These are phyloP conservation scores for Petrophora chlorosata DNA, from an alignment of 2,888 invertebrate species.

Conservation along the genomic window DNA sequence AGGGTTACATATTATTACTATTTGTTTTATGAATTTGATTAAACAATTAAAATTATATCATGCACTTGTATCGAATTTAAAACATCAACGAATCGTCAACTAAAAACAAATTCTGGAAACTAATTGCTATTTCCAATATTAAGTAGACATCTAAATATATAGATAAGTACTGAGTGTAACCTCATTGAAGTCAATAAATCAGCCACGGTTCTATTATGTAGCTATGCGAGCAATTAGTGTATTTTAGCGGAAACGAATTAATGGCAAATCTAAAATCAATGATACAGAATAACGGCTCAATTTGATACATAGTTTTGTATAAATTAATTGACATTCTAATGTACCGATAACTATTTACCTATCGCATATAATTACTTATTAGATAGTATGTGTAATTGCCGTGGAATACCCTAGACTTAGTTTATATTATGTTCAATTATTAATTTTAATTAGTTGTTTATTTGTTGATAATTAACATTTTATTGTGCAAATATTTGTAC, in stretches of 20 bases:
- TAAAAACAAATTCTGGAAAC: too few species aligned
- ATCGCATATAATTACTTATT: constrained; percentile 12
- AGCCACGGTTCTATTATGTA: constrained; percentile 5
- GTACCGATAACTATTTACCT: constrained; percentile 7
- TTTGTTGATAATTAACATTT: constrained; percentile 23
- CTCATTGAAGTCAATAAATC: constrained; percentile 8
- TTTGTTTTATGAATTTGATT: too few species aligned
- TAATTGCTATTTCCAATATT: too few species aligned
- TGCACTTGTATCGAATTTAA: too few species aligned
- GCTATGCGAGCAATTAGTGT: constrained; percentile 20
- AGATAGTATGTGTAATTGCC: constrained; percentile 41
- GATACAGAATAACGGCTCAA: constrained; percentile 24
- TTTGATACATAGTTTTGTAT: constrained; percentile 36
- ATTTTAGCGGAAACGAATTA: constrained; percentile 25
- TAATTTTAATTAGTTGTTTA: constrained; percentile 42
- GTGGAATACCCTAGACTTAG: constrained; percentile 40
- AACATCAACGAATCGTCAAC: too few species aligned
- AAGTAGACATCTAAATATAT: background rate
- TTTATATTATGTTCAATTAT: constrained; percentile 18
- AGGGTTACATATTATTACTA: too few species aligned
- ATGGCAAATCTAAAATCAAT: constrained; percentile 23
- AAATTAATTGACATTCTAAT: constrained; percentile 27
- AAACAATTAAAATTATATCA: too few species aligned
- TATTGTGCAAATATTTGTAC: constrained; percentile 20
- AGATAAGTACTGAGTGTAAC: background rate